Conservation (phyloP, 2,888 invertebrate species). For the Crioceris asparagi region DNA sequence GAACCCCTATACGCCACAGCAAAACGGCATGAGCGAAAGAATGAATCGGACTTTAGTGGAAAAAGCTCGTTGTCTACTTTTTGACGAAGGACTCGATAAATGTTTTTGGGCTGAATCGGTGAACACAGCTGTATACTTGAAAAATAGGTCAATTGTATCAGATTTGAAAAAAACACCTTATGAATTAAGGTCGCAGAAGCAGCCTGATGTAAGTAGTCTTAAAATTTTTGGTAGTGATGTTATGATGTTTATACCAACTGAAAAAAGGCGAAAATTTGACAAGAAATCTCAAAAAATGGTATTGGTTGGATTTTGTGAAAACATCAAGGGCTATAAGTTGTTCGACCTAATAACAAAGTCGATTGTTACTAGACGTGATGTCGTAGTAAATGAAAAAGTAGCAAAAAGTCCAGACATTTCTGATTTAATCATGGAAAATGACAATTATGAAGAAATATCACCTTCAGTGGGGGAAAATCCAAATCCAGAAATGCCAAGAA, state of each 20-base stretch:
- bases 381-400: no score
- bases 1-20: no score
- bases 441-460: not conserved
- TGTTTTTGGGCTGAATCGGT: not conserved
- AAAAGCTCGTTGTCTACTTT: slow-evolving; percentile 16
- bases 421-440: no score
- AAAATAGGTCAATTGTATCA: no score
- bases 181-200: not conserved
- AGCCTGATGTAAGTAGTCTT: slow-evolving; percentile 20
- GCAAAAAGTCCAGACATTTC: slow-evolving; percentile 11
- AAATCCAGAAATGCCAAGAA: no score
- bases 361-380: no score
- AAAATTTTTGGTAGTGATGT: slow-evolving; percentile 14
- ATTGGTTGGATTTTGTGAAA: slow-evolving; percentile 21
- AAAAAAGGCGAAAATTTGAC: slow-evolving; percentile 18
- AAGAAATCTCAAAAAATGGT: slow-evolving; percentile 17
- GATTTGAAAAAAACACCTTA: not conserved
- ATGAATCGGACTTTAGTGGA: slow-evolving; percentile 19
- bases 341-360: slow-evolving; percentile 12
- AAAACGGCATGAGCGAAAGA: slow-evolving; percentile 23
- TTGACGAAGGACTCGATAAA: slow-evolving; percentile 12
- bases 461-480: no score
- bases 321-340: slow-evolving; percentile 19
- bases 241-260: slow-evolving; percentile 18
- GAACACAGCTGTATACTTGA: not conserved